Evolutionary conservation across 2,113 vertebrate species (phyloP), one percentile per base, ranked within the genome.

Genomic region (Entelurus aequoreus): DNA sequence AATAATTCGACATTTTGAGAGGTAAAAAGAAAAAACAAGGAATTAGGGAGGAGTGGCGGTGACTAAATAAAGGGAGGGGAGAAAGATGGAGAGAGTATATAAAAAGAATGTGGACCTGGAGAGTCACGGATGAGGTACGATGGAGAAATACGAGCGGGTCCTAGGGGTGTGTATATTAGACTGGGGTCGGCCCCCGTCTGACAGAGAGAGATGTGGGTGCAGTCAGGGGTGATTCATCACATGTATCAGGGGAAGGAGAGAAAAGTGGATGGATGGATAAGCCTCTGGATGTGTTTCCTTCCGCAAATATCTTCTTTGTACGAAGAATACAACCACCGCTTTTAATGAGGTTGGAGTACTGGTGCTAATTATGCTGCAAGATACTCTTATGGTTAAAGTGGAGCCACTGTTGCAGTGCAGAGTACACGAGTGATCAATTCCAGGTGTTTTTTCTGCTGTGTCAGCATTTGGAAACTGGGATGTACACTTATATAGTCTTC

Each of bases 161-260:
- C 81, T 86, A 66, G 68, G 84, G 84, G 87, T 86, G 87, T 85
- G 85, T 88, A 85, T 87, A 88, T 87, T 87, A 86, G 83, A 85
- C 79, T 71, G 80, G 83, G 87, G 84, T 84, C 68, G 63, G 85
- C 82, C 84, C 85, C 67, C 70, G 81, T 79, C 78, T 87, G 88
- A 88, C 89, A 88, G 78, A 88, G 85, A 89, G 86, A 85, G 88
- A 90, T 90, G 89, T 85, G 85, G 88, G 87, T 84, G 77, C 86
- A 89, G 87, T 89, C 88, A 86, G 86, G 63, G 86, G 84, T 86
- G 86, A 90, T 88, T 84, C 86, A 89, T 90, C 88, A 90, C 84
- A 52, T 66, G 76, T 86, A 88, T 72, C 84, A 79, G 73, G 79
- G 81, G 84, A 86, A 78, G 72, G 66, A 82, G 76, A 79, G 65